Conservation (phyloP, 1,140 invertebrate species). For the Leptopilina clavipes region DNA sequence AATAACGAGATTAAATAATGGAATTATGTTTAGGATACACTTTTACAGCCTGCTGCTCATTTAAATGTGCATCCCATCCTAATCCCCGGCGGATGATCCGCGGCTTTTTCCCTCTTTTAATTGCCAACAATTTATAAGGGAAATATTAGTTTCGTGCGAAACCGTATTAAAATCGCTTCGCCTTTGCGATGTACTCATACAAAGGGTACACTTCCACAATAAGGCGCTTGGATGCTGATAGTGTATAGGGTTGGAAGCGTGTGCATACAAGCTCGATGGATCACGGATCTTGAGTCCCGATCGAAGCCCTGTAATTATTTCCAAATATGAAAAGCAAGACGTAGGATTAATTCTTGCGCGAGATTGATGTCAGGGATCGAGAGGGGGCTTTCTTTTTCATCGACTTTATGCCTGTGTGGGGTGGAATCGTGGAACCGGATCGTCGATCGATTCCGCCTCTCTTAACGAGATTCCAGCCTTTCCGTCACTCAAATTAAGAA, state of each 20-base stretch:
- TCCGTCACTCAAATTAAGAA: slow-evolving; percentile 70
- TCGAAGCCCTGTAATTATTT: slow-evolving; percentile 73
- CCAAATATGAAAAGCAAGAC: slow-evolving; percentile 71
- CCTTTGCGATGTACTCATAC: slow-evolving; percentile 42
- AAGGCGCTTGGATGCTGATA: slow-evolving; percentile 11
- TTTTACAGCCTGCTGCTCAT: slow-evolving; percentile 49
- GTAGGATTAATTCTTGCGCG: slow-evolving; percentile 62
- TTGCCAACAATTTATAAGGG: slow-evolving; percentile 73
- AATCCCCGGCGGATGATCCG: slow-evolving; percentile 38
- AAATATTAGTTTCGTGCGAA: slow-evolving; percentile 76
- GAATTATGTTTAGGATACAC: slow-evolving; percentile 39
- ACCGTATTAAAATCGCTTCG: slow-evolving; percentile 68
- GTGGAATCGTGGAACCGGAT: slow-evolving; percentile 51
- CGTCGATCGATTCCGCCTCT: slow-evolving; percentile 67
- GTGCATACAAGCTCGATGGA: slow-evolving; percentile 44
- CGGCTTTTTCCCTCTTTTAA: slow-evolving; percentile 68
- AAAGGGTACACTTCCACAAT: slow-evolving; percentile 34
- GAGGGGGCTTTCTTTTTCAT: slow-evolving; percentile 55
- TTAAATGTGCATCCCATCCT: slow-evolving; percentile 35
- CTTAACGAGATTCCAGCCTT: slow-evolving; percentile 73
- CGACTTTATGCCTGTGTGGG: slow-evolving; percentile 38
- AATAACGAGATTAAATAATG: background rate
- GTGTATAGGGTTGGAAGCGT: slow-evolving; percentile 41
- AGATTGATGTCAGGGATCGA: slow-evolving; percentile 74
- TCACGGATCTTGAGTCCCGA: slow-evolving; percentile 55